Evolutionary conservation across 2,797 vertebrate species (phyloP).

Genomic region (Catharus ustulatus): DNA sequence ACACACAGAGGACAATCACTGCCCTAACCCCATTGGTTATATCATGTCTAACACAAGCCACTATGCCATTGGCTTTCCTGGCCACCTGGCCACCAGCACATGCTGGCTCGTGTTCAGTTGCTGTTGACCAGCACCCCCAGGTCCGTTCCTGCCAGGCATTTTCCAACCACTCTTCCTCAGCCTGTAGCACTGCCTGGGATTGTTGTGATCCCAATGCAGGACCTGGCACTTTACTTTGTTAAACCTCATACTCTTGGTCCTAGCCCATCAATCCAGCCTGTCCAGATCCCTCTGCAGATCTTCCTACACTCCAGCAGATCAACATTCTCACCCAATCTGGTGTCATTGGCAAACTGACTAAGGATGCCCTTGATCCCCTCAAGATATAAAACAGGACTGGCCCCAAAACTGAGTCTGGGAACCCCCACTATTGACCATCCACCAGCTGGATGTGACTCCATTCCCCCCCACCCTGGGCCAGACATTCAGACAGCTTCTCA

Average conservation of each 20-base stretch:
- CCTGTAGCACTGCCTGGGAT: too few relatives aligned
- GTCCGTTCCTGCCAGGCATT: not conserved
- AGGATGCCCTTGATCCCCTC: not conserved
- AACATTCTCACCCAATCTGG: not conserved
- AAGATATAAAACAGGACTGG: not conserved
- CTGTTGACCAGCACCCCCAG: not conserved
- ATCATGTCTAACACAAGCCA: too few relatives aligned
- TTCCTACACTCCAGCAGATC: not conserved
- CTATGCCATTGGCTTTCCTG: not conserved
- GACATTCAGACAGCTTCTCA: not conserved
- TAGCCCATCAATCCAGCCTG: not conserved
- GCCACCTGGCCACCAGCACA: not conserved
- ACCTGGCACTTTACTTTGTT: not conserved
- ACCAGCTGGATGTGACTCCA: not conserved
- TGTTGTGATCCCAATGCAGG: not conserved
- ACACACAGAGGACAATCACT: not conserved
- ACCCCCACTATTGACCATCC: not conserved
- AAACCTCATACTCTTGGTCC: not conserved
- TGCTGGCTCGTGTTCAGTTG: rapidly evolving
- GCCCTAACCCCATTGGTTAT: not conserved
- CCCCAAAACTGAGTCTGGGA: not conserved
- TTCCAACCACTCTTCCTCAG: not conserved
- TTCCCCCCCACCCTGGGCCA: not conserved
- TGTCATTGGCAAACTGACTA: rapidly evolving
- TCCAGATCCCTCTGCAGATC: not conserved